phyloP scores from a whole-genome alignment of 2,888 invertebrate species.

The Geophilus truncorum region DNA sequence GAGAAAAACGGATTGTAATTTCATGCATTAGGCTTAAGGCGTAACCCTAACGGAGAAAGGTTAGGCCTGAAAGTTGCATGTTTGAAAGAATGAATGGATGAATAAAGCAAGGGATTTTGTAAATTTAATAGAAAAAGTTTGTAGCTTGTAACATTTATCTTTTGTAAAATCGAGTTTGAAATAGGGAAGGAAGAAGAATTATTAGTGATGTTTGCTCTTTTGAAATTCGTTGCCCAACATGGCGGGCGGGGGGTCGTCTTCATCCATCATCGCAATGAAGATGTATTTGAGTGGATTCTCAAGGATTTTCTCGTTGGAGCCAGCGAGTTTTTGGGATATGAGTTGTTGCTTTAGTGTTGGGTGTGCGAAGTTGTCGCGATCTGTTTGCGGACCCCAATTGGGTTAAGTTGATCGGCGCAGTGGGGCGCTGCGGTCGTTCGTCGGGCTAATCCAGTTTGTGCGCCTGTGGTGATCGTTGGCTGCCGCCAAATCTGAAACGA shows the following conservation, averaged over 20 bases:
- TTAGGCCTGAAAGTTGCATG: not conserved
- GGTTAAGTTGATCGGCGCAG: slow-evolving; percentile 24
- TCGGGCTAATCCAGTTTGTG: slow-evolving; percentile 16
- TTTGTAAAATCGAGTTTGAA: not conserved
- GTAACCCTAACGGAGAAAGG: not conserved
- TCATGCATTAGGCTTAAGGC: not conserved
- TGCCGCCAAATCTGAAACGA: slow-evolving; percentile 21
- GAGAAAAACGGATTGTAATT: not conserved
- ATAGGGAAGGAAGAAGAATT: not conserved
- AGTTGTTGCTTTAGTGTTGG: slow-evolving; percentile 12
- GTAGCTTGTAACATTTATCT: not conserved
- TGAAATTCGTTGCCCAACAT: slow-evolving; percentile 24
- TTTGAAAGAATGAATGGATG: not conserved
- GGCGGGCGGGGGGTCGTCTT: slow-evolving; percentile 11
- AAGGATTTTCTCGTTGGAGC: not conserved
- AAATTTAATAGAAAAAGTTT: slow-evolving; percentile 17
- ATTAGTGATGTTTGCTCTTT: slow-evolving; percentile 4
- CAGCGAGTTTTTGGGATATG: not conserved
- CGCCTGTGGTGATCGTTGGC: slow-evolving; percentile 27
- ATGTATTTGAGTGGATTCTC: not conserved
- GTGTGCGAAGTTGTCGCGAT: slow-evolving; percentile 25
- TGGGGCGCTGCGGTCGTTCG: slow-evolving; percentile 27
- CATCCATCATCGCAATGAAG: slow-evolving; percentile 27
- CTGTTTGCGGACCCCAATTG: slow-evolving; percentile 22
- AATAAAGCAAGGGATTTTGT: not conserved